These are phyloP conservation scores for Lerema accius DNA, from an alignment of 1,140 invertebrate genomes.

Conservation along the genomic window DNA sequence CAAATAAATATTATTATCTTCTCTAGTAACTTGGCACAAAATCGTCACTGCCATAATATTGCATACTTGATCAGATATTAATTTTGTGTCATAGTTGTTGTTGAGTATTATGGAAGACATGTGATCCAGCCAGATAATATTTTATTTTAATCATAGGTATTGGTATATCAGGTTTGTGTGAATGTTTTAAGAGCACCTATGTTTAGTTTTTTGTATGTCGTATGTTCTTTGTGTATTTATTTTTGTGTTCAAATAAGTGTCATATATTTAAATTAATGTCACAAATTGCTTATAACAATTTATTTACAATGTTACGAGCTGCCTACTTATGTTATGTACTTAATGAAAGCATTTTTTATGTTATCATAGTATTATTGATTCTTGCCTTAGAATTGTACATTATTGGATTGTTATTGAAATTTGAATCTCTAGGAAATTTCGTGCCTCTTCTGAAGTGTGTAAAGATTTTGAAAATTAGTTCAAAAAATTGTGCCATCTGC, in stretches of 20 bases:
- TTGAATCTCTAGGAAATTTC: too few species aligned
- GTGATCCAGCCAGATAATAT: slow-evolving; percentile 11
- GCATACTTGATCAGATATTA: too few species aligned
- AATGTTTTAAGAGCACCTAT: slow-evolving; percentile 32
- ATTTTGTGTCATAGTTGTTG: not conserved
- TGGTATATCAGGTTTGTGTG: slow-evolving; percentile 37
- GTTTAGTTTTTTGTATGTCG: slow-evolving; percentile 35
- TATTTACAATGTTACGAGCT: slow-evolving; percentile 39
- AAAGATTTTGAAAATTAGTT: slow-evolving; percentile 2
- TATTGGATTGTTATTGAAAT: slow-evolving; percentile 12
- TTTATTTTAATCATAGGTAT: slow-evolving; percentile 2
- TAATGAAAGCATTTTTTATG: slow-evolving; percentile 49
- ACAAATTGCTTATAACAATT: slow-evolving; percentile 48
- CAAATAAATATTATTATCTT: too few species aligned
- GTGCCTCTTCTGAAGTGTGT: not conserved
- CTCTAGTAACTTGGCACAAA: too few species aligned
- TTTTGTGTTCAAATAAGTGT: slow-evolving; percentile 80
- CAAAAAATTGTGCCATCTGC: slow-evolving; percentile 10
- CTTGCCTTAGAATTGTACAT: slow-evolving; percentile 58
- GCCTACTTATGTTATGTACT: slow-evolving; percentile 34
- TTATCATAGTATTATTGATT: slow-evolving; percentile 63
- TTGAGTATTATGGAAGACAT: not conserved
- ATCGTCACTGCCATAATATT: too few species aligned
- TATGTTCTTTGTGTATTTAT: slow-evolving; percentile 52
- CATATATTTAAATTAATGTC: slow-evolving; percentile 74